Percentiles rank a stretch among this genome's conserved stretches.
Conservation (phyloP, 1,140 invertebrate genomes). For the Brachystomella parvula region DNA sequence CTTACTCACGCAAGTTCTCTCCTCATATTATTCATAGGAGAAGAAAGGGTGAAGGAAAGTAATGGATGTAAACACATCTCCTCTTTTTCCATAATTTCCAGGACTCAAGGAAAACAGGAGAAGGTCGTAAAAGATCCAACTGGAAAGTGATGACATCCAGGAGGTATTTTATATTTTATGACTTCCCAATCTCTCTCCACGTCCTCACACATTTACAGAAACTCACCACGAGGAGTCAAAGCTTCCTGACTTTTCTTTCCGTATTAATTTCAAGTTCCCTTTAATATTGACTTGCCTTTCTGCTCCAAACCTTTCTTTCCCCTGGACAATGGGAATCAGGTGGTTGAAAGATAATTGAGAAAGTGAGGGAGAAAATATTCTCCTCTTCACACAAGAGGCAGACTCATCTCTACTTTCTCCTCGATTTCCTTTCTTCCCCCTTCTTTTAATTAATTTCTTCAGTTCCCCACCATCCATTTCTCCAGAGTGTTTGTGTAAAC, state of each 20-base stretch:
- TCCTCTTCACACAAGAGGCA: neutral
- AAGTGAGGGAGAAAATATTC: neutral
- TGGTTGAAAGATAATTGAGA: constrained; percentile 8
- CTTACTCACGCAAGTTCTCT: neutral
- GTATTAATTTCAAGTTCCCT: neutral
- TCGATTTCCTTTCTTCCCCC: neutral
- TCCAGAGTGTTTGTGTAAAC: neutral
- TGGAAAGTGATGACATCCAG: neutral
- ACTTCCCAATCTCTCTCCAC: neutral
- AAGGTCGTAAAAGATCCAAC: neutral
- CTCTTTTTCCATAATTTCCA: neutral
- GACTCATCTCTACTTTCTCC: neutral
- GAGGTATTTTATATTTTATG: neutral
- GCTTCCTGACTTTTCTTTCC: neutral
- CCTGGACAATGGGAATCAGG: neutral
- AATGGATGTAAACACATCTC: constrained; percentile 4
- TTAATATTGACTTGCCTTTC: neutral
- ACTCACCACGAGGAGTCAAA: neutral
- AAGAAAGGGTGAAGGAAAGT: neutral
- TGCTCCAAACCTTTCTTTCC: neutral
- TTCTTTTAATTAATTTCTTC: constrained; percentile 2
- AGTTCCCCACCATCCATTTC: neutral
- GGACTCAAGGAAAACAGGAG: neutral
- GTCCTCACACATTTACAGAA: neutral
- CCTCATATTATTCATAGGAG: neutral